Base-by-base conservation (phyloP, 2,113 vertebrate genomes). In the Sinosuthora webbiana region DNA sequence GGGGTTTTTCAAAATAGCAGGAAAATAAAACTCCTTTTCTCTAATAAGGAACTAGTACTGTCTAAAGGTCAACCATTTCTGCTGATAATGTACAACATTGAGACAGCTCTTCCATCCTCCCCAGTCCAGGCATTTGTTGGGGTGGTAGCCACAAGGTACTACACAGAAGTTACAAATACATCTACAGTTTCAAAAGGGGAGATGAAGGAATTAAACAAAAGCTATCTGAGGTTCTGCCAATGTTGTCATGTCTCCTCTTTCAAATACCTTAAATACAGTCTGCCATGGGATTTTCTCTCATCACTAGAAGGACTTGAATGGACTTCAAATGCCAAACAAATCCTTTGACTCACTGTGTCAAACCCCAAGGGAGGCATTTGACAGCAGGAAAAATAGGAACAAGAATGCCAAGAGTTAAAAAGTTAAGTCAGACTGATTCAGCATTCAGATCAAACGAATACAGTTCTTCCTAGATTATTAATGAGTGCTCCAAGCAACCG, bases 371-470 rank as follows among this genome's bases (percentile, higher is more conserved):
- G 91, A 93, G 76, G 24, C 41, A 57, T 62, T 41, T 91, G 74
- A 70, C 70, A 94, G 59, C 55, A 93, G 71, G 55, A 80, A 90
- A 90, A 85, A 84, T 28, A 74, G 1, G 5, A 95, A 70, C 28
- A 77, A 88, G 86, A 92, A 89, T 39, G 47, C 18, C 69, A 91
- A 82, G 90, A 83, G 85, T 94, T 96, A 93, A 87, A 89, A 93
- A 92, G 89, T 89, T 76, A 87, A 92, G 69, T 81, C 0, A 0
- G 44, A 88, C 59, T 90, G 91, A 95, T 96, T 96, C 92, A 88
- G 85, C 68, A 73, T 53, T 81, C 67, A 93, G 88, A 93, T 94
- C 90, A 93, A 95, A 94, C 3, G 0, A 60, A 49, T 60, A 30
- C 60, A 87, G 59, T 35, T 93, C 63, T 88, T 94, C 86, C 64